Percentiles rank a stretch among this genome's conserved stretches.
phyloP scores from a whole-genome alignment of 2,797 vertebrate species.

The Myotis vivesi region DNA sequence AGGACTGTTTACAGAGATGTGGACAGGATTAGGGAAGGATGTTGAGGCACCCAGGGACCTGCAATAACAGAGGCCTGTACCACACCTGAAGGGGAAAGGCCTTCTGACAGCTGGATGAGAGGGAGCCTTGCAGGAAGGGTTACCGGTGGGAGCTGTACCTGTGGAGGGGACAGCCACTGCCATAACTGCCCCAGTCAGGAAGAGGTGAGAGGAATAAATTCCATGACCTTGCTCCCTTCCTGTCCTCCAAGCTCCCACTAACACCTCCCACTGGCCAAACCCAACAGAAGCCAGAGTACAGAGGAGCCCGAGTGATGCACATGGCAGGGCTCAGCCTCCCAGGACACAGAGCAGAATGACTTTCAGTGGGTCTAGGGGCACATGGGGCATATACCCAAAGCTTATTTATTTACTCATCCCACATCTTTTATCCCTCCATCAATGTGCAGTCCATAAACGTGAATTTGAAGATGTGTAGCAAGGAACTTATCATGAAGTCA shows the following conservation, averaged over 20 bases:
- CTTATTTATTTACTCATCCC: too few species aligned
- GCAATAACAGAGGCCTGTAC: not conserved
- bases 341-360: not conserved
- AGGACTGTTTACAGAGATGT: not conserved
- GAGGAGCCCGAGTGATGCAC: not conserved
- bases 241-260: not conserved
- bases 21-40: not conserved
- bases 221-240: not conserved
- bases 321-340: rapidly evolving
- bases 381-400: not conserved
- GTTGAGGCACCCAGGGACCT: not conserved
- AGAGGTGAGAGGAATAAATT: not conserved
- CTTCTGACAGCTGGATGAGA: not conserved
- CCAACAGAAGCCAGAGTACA: not conserved
- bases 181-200: not conserved
- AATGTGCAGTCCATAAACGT: not conserved
- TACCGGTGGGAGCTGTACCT: not conserved
- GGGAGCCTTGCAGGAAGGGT: not conserved
- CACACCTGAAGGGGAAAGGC: not conserved
- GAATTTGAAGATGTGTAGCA: not conserved
- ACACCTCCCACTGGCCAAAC: not conserved
- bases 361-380: not conserved
- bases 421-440: not conserved
- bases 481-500: not conserved
- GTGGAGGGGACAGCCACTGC: not conserved